Percentiles rank a stretch among this genome's conserved stretches.
Evolutionary conservation across 1,140 invertebrate species (phyloP).

Genomic region (Helicoverpa armigera): DNA sequence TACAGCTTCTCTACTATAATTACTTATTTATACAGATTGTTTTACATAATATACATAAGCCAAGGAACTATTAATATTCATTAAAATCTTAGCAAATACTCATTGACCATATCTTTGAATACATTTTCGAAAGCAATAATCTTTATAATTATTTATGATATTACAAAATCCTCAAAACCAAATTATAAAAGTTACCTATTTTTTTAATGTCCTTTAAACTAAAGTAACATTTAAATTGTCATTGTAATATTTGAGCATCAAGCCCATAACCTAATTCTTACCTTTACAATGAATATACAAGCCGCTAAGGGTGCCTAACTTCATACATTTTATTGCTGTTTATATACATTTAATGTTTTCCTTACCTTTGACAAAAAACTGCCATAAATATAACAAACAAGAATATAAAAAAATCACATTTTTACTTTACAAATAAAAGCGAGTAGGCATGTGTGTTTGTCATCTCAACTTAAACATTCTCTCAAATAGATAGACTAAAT

Average conservation of each 20-base stretch:
- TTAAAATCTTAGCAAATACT: not conserved
- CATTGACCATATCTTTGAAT: not conserved
- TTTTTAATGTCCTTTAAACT: not conserved
- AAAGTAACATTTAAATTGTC: not conserved
- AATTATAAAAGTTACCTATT: not conserved
- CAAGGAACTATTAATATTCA: conserved; percentile 33
- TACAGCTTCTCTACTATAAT: conserved; percentile 16
- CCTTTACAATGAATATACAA: not conserved
- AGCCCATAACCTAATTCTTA: not conserved
- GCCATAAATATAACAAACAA: too few relatives aligned
- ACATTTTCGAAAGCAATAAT: not conserved
- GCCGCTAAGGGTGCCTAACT: not conserved
- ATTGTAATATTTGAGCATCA: not conserved
- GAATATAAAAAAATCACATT: too few relatives aligned
- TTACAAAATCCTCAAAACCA: not conserved
- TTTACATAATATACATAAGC: conserved; percentile 11
- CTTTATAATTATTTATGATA: conserved; percentile 14
- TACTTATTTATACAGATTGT: conserved; percentile 10
- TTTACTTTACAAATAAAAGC: too few relatives aligned
- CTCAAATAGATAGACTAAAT: not conserved
- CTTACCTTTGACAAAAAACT: too few relatives aligned
- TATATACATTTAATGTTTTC: too few relatives aligned
- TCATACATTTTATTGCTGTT: not conserved
- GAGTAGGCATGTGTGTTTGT: too few relatives aligned
- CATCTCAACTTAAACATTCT: too few relatives aligned